phyloP scores from a whole-genome alignment of 2,888 invertebrate species.

The Ophion slaviceki region DNA sequence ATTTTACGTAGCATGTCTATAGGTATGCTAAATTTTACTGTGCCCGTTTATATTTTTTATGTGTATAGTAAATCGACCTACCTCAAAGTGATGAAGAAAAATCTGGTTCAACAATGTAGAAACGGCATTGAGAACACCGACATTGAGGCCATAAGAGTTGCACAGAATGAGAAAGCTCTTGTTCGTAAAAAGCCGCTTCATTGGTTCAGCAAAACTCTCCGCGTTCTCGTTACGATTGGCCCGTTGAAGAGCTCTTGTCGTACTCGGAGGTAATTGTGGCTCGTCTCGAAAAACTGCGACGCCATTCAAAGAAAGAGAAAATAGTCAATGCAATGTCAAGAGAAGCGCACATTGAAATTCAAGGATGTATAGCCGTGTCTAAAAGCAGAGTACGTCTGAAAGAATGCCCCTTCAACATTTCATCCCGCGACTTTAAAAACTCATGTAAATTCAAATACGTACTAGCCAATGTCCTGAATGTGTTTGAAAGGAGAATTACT shows the following conservation, averaged over 20 bases:
- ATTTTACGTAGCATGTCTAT: not conserved
- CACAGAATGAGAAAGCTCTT: constrained; percentile 86
- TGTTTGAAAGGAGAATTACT: too few species aligned
- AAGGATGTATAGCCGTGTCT: not conserved
- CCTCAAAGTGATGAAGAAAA: constrained; percentile 82
- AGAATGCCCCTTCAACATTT: too few species aligned
- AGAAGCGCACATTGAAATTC: not conserved
- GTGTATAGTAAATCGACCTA: constrained; percentile 70
- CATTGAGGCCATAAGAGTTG: constrained; percentile 88
- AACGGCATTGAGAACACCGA: constrained; percentile 90
- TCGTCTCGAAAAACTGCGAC: constrained; percentile 85
- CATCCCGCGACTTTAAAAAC: too few species aligned
- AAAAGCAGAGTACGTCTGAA: too few species aligned
- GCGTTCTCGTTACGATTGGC: constrained; percentile 61
- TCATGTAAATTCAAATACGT: too few species aligned
- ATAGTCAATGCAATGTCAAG: constrained; percentile 3
- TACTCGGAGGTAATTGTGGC: constrained; percentile 86
- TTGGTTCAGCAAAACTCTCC: constrained; percentile 76
- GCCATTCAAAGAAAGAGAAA: constrained; percentile 15
- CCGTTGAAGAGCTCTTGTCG: constrained; percentile 77
- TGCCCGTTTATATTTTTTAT: not conserved
- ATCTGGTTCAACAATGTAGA: constrained; percentile 87
- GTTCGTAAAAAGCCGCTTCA: constrained; percentile 85
- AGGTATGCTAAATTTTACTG: not conserved
- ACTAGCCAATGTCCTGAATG: too few species aligned